Evolutionary conservation across 2,888 invertebrate species (phyloP).

Genomic region (Drosophila pegasa): DNA sequence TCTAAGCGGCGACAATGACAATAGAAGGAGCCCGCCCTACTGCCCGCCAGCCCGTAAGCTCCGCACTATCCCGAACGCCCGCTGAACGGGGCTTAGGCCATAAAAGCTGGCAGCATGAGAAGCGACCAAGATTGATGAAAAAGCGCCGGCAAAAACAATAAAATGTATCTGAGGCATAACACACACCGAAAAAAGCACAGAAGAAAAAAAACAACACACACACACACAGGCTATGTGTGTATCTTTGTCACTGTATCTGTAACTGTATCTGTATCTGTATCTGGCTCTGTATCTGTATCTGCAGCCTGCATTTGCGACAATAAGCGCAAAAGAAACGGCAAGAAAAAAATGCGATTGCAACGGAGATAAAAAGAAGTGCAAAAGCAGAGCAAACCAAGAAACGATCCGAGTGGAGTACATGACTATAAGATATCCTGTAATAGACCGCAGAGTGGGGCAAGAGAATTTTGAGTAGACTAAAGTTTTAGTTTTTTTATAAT

Average conservation of each 20-base stretch:
- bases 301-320: constrained; percentile 59
- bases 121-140: constrained; percentile 75
- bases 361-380: constrained; percentile 18
- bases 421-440: constrained; percentile 1
- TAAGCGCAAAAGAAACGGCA: constrained; percentile 53
- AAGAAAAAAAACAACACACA: neutral
- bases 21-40: constrained; percentile 26
- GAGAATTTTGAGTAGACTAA: no score
- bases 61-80: neutral
- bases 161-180: constrained; percentile 64
- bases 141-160: constrained; percentile 70
- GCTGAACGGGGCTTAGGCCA: constrained; percentile 38
- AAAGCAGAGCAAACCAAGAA: constrained; percentile 2
- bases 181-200: constrained; percentile 12
- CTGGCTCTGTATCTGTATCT: constrained; percentile 41
- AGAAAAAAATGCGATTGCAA: constrained; percentile 39
- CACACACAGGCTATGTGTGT: neutral
- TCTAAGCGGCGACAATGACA: constrained; percentile 57
- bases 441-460: neutral
- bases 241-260: constrained; percentile 17
- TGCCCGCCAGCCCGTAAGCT: no score
- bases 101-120: constrained; percentile 54
- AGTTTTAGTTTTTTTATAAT: no score
- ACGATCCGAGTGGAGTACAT: neutral
- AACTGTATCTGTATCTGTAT: constrained; percentile 11